Percentiles rank a stretch among this genome's conserved stretches.
Evolutionary conservation across 2,888 invertebrate genomes (phyloP).

Genomic region (Metalampra italica): DNA sequence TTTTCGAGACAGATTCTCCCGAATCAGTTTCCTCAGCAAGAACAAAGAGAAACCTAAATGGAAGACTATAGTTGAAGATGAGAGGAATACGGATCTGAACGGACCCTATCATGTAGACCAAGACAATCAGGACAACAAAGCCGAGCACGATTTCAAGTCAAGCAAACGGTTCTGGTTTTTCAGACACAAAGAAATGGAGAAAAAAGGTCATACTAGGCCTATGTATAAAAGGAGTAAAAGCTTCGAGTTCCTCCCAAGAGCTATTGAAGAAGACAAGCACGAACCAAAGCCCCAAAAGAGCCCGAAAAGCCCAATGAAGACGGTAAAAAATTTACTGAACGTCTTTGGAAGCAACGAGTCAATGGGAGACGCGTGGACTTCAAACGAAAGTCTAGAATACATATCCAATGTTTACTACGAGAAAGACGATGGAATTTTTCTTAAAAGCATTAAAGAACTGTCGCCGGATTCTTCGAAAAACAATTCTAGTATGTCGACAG

Average conservation of each 20-base stretch:
- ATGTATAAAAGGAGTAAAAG: conserved; percentile 65
- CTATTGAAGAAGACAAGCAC: conserved; percentile 45
- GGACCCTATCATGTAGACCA: conserved; percentile 4
- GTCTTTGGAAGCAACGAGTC: conserved; percentile 55
- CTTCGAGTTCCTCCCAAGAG: conserved; percentile 66
- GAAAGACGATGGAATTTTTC: conserved; percentile 49
- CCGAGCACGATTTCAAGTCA: conserved; percentile 47
- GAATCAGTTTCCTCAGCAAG: conserved; percentile 56
- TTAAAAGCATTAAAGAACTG: conserved; percentile 59
- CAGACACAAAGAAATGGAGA: conserved; percentile 52
- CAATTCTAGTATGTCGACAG: conserved; percentile 53
- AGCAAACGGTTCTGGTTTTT: conserved; percentile 69
- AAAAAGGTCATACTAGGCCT: conserved; percentile 34
- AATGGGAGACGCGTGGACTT: conserved; percentile 55
- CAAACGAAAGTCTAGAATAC: conserved; percentile 60
- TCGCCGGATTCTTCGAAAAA: conserved; percentile 45
- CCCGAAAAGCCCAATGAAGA: conserved; percentile 18
- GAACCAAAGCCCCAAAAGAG: conserved; percentile 8
- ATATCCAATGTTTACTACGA: conserved; percentile 59
- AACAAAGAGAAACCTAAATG: conserved; percentile 46
- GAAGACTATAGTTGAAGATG: conserved; percentile 47
- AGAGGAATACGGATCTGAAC: conserved; percentile 19
- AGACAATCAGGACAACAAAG: conserved; percentile 25
- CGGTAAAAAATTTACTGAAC: conserved; percentile 43
- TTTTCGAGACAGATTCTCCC: conserved; percentile 61